Evolutionary conservation across 1,140 invertebrate species (phyloP).

Genomic region (Agrilus planipennis): DNA sequence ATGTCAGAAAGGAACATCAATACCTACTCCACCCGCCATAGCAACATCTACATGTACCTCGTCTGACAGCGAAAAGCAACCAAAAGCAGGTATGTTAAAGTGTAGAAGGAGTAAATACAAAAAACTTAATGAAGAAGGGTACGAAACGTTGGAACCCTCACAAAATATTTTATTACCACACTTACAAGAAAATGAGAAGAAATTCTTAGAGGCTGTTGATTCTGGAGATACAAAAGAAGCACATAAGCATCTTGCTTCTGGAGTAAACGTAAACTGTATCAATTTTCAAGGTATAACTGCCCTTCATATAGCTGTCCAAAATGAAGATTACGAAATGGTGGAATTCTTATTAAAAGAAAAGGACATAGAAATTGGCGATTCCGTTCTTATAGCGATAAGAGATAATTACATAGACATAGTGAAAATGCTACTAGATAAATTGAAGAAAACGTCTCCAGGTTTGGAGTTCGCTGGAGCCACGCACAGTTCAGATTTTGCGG

Average conservation of each 20-base stretch:
- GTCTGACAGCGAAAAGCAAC: too few species aligned
- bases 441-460: slow-evolving; percentile 33
- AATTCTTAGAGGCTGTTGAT: slow-evolving; percentile 39
- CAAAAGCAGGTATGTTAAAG: too few species aligned
- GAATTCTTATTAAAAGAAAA: slow-evolving; percentile 38
- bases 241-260: slow-evolving; percentile 28
- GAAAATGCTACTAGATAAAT: slow-evolving; percentile 37
- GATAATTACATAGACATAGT: slow-evolving; percentile 39
- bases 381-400: slow-evolving; percentile 41
- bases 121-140: too few species aligned
- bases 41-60: too few species aligned
- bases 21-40: too few species aligned
- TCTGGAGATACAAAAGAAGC: slow-evolving; percentile 31
- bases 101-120: too few species aligned
- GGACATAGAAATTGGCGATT: slow-evolving; percentile 41
- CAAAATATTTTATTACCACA: slow-evolving; percentile 34
- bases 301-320: slow-evolving; percentile 41
- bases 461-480: slow-evolving; percentile 40
- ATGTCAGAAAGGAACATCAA: too few species aligned
- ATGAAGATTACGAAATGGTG: slow-evolving; percentile 39
- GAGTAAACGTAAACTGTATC: slow-evolving; percentile 38
- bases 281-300: slow-evolving; percentile 44
- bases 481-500: slow-evolving; percentile 48
- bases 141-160: slow-evolving; percentile 14
- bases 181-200: slow-evolving; percentile 35